Base-by-base conservation (phyloP, 2,797 vertebrate genomes). In the Syndactyla subalaris region DNA sequence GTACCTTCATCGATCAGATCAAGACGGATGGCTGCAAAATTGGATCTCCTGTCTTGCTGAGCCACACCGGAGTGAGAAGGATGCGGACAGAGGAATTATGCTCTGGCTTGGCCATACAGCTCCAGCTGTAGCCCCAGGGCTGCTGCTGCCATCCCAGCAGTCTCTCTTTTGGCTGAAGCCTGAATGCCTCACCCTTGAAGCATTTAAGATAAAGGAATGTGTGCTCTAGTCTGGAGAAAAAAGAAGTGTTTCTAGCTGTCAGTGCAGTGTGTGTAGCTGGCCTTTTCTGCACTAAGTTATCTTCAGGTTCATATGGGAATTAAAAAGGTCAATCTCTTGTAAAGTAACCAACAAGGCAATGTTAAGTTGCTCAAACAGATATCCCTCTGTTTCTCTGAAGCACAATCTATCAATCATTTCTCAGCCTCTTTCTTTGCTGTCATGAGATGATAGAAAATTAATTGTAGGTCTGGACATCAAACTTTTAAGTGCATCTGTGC, bases 1-100 rank as follows among this genome's bases (percentile, higher is more conserved):
- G 57, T 72, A 34, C 70, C 46, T 75, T 83, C 66, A 86, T 88
- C 0, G 39, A 67, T 89, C 68, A 73, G 70, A 76, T 70, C 76
- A 84, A 66, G 92, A 91, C 51, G 85, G 82, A 96, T 93, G 73
- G 65, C 82, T 94, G 79, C 1, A 29, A 65, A 81, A 91, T 49
- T 63, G 83, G 67, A 58, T 90, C 63, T 88, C 34, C 68, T n/a
- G 63, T 49, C 58, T 84, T 0, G 0, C 66, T 71, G 79, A 57
- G 59, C n/a, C 43, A 61, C 54, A 12, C 58, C 22, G 29, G 20
- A n/a, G 76, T 27, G 34, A 13, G 48, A 78, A 58, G 73, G 82
- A 66, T 66, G 26, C 45, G 38, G 51, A 54, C 36, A 76, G 49
- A 71, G 75, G 58, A 74, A 81, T 84, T 71, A 17, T 5, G 7